These are phyloP conservation scores for Aradophagus sp. DNA, from an alignment of 1,140 invertebrate species.

Conservation along the genomic window DNA sequence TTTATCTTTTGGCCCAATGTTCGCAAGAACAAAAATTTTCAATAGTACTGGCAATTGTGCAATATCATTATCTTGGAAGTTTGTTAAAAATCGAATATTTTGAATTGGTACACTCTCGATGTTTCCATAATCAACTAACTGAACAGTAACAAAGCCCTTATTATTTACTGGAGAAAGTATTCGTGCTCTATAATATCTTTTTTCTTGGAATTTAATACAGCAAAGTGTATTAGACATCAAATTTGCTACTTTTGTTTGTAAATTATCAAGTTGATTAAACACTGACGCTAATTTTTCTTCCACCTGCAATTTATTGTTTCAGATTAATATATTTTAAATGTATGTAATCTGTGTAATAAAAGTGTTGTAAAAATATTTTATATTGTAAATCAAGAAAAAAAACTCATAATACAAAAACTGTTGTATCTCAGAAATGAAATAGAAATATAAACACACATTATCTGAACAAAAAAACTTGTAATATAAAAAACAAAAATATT, in stretches of 20 bases:
- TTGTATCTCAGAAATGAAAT: no score
- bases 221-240: constrained; percentile 75
- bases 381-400: no score
- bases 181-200: constrained; percentile 78
- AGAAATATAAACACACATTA: no score
- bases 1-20: constrained; percentile 73
- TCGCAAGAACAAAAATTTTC: constrained; percentile 76
- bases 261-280: constrained; percentile 22
- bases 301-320: constrained; percentile 15
- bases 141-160: constrained; percentile 76
- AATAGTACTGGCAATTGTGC: constrained; percentile 75
- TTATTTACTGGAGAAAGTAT: constrained; percentile 70
- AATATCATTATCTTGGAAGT: constrained; percentile 72
- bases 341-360: no score
- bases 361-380: no score
- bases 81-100: constrained; percentile 76
- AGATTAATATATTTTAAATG: no score
- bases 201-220: constrained; percentile 80
- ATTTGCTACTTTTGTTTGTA: constrained; percentile 50
- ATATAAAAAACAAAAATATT: no score
- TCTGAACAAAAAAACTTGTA: no score
- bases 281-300: constrained; percentile 75
- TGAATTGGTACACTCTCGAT: constrained; percentile 75
- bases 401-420: no score
- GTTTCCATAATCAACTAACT: constrained; percentile 84